Base-by-base conservation (phyloP, 30 jellyfish, hydroid and myxozoan genomes). In the Aurelia aurita region DNA sequence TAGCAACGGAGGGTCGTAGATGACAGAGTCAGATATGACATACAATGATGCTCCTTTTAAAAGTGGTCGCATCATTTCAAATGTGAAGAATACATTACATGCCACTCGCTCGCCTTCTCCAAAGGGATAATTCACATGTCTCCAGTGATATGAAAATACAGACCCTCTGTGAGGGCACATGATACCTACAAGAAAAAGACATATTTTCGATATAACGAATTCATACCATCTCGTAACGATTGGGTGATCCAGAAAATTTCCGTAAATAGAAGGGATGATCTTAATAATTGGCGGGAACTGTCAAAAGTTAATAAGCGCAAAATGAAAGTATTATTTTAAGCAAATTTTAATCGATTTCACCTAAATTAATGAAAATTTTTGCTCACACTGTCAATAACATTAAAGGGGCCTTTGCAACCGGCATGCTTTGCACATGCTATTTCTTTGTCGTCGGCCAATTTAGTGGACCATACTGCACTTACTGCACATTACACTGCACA, bases 141-240 rank as follows among this genome's bases (percentile, higher is more conserved):
- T 81, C 98, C 98, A 91, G 22, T 59, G 57, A 77, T 91, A 91
- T 18, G 98, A 91, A 74, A 85, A 75, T 7, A 80, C 98, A 6
- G 98, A 95, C 26, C 98, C 98, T 68, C 96, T 55, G 44, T 91
- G 98, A 3, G 96, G 98, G 67, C 98, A 91, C 96, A 85, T 91
- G 15, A 91, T 91, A 10, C 97, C 97, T 90, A 31, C 21, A 79
- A 54, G 21, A 75, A 69, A 64, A 46, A 28, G 59, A 15, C 14
- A 19, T 1, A 23, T 14, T 14, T 28, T 14, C 61, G 31, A 68
- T 18, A 19, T 5, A 57, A 57, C 8, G 13, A 13, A 5, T 57
- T 57, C 28, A 20, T 9, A 57, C 13, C 6, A 3, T 57, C 29
- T 19, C 8, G 29, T 13, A 20, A 19, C 25, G 12, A 57, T 20